These are phyloP conservation scores for Charadrius vociferus DNA, from an alignment of 2,113 vertebrate species.

Conservation along the genomic window DNA sequence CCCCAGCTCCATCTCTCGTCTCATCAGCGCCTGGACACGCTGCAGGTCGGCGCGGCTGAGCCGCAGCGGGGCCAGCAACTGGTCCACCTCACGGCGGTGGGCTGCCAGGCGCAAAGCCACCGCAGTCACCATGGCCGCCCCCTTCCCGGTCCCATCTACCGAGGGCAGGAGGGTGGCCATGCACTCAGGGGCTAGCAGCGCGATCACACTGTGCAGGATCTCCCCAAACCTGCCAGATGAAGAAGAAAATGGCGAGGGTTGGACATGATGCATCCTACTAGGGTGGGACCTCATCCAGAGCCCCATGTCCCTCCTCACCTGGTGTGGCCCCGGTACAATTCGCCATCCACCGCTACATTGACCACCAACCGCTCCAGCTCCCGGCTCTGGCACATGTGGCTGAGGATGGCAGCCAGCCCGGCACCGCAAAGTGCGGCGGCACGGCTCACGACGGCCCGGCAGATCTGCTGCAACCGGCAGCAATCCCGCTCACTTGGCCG, in stretches of 20 bases:
- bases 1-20: slow-evolving; percentile 74
- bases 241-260: background rate
- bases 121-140: slow-evolving; percentile 83
- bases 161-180: slow-evolving; percentile 71
- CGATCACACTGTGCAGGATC: slow-evolving; percentile 64
- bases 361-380: slow-evolving; percentile 48
- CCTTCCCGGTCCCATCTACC: slow-evolving; percentile 76
- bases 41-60: background rate
- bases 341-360: slow-evolving; percentile 81
- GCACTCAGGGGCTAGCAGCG: slow-evolving; percentile 76
- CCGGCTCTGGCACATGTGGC: slow-evolving; percentile 73
- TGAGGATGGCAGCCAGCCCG: slow-evolving; percentile 79
- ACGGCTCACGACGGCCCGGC: slow-evolving; percentile 71
- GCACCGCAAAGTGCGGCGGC: slow-evolving; percentile 78
- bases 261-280: background rate
- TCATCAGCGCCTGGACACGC: slow-evolving; percentile 68
- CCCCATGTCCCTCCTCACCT: background rate
- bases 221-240: slow-evolving; percentile 72
- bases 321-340: slow-evolving; percentile 47
- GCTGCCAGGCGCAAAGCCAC: slow-evolving; percentile 73
- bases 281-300: background rate
- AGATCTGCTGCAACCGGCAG: slow-evolving; percentile 72
- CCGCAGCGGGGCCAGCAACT: slow-evolving; percentile 64
- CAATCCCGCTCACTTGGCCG: slow-evolving; percentile 52
- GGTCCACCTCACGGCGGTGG: slow-evolving; percentile 25